These are phyloP conservation scores for Brachyrhaphis roseni DNA, from an alignment of 2,797 vertebrate genomes.

Conservation along the genomic window DNA sequence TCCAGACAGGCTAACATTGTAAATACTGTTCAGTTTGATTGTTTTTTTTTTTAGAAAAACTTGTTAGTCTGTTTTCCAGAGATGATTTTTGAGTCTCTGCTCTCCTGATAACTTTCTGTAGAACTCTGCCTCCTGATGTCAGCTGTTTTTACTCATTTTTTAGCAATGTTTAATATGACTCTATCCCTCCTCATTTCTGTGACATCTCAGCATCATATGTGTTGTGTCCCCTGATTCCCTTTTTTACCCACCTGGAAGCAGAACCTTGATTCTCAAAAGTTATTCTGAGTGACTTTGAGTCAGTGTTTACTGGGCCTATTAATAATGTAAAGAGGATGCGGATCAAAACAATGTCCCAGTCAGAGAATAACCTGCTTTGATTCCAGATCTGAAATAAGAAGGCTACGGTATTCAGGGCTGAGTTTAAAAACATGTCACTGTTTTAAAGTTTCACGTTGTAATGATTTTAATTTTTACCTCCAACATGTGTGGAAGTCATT, in stretches of 20 bases:
- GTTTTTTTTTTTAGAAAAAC: too few species aligned
- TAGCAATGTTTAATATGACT: background rate
- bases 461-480: too few species aligned
- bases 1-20: background rate
- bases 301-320: background rate
- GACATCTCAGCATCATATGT: background rate
- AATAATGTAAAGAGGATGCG: background rate
- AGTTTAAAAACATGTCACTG: too few species aligned
- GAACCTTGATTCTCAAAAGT: background rate
- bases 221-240: background rate
- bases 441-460: too few species aligned
- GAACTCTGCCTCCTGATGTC: background rate
- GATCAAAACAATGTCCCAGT: background rate
- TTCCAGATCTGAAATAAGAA: background rate
- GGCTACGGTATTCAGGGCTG: too few species aligned
- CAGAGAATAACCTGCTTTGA: background rate
- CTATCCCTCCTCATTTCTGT: background rate
- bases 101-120: background rate
- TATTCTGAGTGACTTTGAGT: background rate
- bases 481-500: too few species aligned
- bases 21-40: background rate
- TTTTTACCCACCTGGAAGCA: background rate
- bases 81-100: background rate
- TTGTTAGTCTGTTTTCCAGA: background rate
- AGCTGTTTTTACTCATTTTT: background rate